Conservation (phyloP, 2,888 invertebrate species). For the Athetis lepigone region DNA sequence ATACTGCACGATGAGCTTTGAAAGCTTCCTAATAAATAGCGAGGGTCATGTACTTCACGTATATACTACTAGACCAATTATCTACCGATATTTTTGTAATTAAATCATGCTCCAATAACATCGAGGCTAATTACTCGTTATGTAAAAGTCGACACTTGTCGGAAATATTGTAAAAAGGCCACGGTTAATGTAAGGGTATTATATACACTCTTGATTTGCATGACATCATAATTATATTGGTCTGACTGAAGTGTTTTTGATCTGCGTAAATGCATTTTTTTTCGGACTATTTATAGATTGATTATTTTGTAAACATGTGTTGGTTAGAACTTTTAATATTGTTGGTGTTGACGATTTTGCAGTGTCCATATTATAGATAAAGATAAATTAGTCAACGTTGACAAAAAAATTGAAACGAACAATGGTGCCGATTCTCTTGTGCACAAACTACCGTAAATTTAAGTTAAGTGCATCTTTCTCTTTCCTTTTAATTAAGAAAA, state of each 20-base stretch:
- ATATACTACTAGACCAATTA: slow-evolving; percentile 7
- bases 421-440: no score
- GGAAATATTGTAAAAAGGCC: slow-evolving; percentile 61
- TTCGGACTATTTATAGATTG: not conserved
- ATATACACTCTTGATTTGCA: slow-evolving; percentile 9
- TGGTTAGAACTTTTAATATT: not conserved
- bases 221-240: slow-evolving; percentile 35
- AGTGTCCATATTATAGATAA: no score
- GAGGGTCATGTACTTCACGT: slow-evolving; percentile 18
- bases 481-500: no score
- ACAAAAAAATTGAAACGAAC: no score
- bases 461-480: no score
- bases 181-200: slow-evolving; percentile 37
- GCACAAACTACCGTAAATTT: no score
- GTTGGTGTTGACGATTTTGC: no score
- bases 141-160: slow-evolving; percentile 56
- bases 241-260: slow-evolving; percentile 4
- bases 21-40: slow-evolving; percentile 55
- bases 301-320: not conserved
- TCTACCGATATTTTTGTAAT: slow-evolving; percentile 24
- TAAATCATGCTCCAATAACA: slow-evolving; percentile 50
- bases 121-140: slow-evolving; percentile 55
- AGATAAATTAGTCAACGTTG: no score
- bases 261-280: not conserved
- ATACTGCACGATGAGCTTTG: slow-evolving; percentile 33